Evolutionary conservation across 2,113 vertebrate species (phyloP), one percentile per base, ranked within the genome.

Genomic region (Vulpes ferrilata): DNA sequence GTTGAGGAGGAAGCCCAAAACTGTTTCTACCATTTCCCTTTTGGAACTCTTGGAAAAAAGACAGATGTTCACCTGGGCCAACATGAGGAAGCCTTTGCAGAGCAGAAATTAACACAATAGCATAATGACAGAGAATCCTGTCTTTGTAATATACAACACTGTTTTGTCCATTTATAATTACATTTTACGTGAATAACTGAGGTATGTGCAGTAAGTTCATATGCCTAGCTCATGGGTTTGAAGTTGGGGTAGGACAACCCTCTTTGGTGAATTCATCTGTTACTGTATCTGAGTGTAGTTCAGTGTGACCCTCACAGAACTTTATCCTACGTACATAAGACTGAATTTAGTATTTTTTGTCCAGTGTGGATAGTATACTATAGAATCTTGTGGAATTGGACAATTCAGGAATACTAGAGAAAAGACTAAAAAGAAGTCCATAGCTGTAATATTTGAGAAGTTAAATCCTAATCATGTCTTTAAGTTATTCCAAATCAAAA

Each of bases 311-410:
- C 32, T 53, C 32, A 25, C 10, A 35, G 81, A 92, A 32, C 9
- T 80, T 85, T 59, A 65, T 38, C 22, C 76, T 55, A 38, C 62
- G 16, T 65, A 43, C 11, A 65, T 22, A 38, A 62, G 3, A 32
- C 35, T 92, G 30, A 91, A 64, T 60, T 91, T 35, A 59, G 38
- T 20, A 67, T 96, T 94, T 96, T 93, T 27, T 86, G 9, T 32
- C 10, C 7, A 82, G 15, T 69, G 10, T 62, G 27, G n/a, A 74
- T 7, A 96, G 7, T 32, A 79, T 25, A 51, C 0, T 38, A 9
- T 74, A 78, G 60, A 80, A 32, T 76, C 60, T 86, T 88, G 2
- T 64, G 10, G 30, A 91, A 82, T 20, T 81, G 17, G 11, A 78
- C 5, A 95, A 93, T 84, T 59, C 17, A 96, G 35, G 9, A 83